Evolutionary conservation across 92 coral and sea anemone genomes (phyloP).

Genomic region (Bergia puertoricense): DNA sequence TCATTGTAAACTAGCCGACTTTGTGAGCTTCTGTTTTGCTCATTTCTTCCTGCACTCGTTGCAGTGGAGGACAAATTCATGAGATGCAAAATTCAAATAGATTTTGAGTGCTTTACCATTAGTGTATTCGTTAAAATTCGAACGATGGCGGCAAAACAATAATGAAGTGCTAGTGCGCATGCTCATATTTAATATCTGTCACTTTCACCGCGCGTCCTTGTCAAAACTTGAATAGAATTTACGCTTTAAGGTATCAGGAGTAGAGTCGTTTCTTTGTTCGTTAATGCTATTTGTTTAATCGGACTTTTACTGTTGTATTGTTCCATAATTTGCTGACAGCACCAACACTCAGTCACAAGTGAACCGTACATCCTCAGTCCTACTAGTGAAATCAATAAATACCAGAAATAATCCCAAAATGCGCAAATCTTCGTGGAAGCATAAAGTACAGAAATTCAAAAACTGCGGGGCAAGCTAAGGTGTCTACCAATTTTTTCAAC

Average conservation of each 20-base stretch:
- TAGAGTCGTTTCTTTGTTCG: conserved; percentile 21
- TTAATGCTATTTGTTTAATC: conserved; percentile 34
- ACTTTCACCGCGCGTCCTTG: conserved; percentile 61
- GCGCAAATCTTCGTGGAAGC: neutral
- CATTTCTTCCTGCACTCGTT: conserved; percentile 51
- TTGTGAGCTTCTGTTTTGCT: conserved; percentile 42
- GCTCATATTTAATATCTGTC: conserved; percentile 45
- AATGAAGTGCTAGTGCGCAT: conserved; percentile 63
- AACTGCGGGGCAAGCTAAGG: neutral
- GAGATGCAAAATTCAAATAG: conserved; percentile 81
- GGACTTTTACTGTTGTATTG: conserved; percentile 1
- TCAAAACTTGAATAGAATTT: conserved; percentile 51
- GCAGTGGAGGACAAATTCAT: conserved; percentile 75
- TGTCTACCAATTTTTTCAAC: neutral
- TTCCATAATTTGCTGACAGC: conserved; percentile 20
- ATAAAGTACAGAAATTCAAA: neutral
- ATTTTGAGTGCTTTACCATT: conserved; percentile 27
- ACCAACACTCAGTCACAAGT: neutral
- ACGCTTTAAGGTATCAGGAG: neutral
- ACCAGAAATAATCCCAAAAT: neutral
- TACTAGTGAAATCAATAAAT: no score
- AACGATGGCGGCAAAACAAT: conserved; percentile 95
- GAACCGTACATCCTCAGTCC: neutral
- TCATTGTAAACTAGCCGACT: conserved; percentile 50
- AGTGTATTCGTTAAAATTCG: conserved; percentile 79